Conservation (phyloP, 2,797 vertebrate genomes). For the Catostomus latipinnis region DNA sequence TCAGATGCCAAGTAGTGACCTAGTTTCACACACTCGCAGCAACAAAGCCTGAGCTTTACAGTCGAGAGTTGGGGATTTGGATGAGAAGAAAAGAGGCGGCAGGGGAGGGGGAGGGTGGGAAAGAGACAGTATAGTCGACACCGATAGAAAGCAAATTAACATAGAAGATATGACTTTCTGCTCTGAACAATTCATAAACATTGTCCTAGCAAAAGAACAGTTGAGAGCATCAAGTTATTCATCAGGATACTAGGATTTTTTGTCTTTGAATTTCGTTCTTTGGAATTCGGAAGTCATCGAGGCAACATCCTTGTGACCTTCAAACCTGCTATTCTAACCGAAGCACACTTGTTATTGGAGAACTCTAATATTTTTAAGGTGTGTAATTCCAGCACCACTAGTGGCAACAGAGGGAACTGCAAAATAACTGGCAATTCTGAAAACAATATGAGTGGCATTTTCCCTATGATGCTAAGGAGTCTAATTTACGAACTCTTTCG, state of each 20-base stretch:
- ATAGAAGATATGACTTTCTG: slow-evolving; percentile 35
- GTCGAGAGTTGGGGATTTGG: slow-evolving; percentile 43
- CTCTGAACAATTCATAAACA: slow-evolving; percentile 10
- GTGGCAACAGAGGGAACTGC: too few species aligned
- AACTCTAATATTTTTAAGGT: too few species aligned
- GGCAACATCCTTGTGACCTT: not conserved
- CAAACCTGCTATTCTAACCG: not conserved
- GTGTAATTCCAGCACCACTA: too few species aligned
- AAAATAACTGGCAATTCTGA: too few species aligned
- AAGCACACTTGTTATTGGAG: not conserved
- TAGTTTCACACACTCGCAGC: slow-evolving; percentile 67
- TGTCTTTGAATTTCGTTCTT: not conserved
- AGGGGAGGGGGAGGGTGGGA: slow-evolving; percentile 41
- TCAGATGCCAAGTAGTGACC: slow-evolving; percentile 76
- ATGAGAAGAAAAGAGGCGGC: slow-evolving; percentile 36
- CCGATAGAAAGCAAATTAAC: slow-evolving; percentile 32
- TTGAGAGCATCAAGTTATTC: not conserved
- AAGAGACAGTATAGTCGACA: slow-evolving; percentile 24
- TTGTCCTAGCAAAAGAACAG: not conserved
- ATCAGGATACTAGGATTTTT: not conserved
- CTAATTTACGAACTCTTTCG: too few species aligned
- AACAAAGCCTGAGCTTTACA: slow-evolving; percentile 49
- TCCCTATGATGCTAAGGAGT: too few species aligned
- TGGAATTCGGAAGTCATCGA: too few species aligned
- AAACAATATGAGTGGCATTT: too few species aligned